Evolutionary conservation across 1,140 invertebrate species (phyloP).

Genomic region (Anoplolepis gracilipes): DNA sequence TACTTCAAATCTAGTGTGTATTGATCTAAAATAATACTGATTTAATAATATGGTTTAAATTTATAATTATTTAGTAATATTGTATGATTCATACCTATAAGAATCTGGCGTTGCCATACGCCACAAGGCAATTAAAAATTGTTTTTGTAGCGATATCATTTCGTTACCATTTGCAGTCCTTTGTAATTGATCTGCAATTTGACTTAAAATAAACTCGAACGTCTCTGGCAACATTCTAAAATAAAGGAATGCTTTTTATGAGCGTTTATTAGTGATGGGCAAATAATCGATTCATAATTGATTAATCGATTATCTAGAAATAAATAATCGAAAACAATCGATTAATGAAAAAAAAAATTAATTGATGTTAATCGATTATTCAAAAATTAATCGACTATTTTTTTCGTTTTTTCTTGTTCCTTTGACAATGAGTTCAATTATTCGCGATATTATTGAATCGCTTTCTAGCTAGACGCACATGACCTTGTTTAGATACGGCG

Average conservation of each 20-base stretch:
- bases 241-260: not conserved
- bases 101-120: constrained; percentile 7
- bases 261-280: too few species aligned
- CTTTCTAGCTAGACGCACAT: too few species aligned
- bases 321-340: too few species aligned
- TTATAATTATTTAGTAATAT: not conserved
- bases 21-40: not conserved
- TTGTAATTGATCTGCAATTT: not conserved
- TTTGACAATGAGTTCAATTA: too few species aligned
- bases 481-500: too few species aligned
- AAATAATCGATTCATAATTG: too few species aligned
- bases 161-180: not conserved
- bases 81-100: not conserved
- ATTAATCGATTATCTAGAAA: too few species aligned
- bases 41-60: not conserved
- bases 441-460: too few species aligned
- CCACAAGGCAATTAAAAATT: constrained; percentile 2
- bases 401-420: too few species aligned
- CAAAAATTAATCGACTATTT: too few species aligned
- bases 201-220: not conserved
- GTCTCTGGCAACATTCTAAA: not conserved
- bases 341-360: too few species aligned
- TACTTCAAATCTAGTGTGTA: not conserved
- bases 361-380: too few species aligned
- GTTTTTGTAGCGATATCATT: not conserved